Evolutionary conservation across 1,140 invertebrate genomes (phyloP).

Genomic region (Maniola jurtina): DNA sequence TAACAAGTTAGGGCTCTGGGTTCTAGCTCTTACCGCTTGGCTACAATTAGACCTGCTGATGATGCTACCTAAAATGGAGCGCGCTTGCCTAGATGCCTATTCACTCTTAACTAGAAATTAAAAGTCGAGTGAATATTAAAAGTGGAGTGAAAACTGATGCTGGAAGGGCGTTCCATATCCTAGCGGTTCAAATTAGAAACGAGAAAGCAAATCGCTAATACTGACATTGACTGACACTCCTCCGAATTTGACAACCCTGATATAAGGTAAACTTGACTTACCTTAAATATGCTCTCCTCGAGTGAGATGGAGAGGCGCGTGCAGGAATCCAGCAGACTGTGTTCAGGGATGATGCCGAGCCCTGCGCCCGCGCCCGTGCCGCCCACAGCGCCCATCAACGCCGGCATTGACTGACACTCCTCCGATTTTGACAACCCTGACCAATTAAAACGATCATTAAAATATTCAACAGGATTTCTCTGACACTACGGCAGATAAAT

Average conservation of each 20-base stretch:
- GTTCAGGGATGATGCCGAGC: constrained; percentile 90
- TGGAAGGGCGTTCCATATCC: no score
- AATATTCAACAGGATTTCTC: not conserved
- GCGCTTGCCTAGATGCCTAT: no score
- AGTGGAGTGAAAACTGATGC: no score
- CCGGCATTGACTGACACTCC: constrained; percentile 40
- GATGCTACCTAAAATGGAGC: no score
- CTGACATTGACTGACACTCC: constrained; percentile 39
- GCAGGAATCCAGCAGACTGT: constrained; percentile 90
- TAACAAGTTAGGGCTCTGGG: no score
- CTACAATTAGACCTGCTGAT: no score
- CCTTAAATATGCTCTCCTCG: constrained; percentile 92
- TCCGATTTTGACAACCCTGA: constrained; percentile 70
- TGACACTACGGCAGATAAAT: no score
- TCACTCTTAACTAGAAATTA: no score
- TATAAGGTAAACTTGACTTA: no score
- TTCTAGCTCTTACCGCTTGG: no score
- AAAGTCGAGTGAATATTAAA: no score
- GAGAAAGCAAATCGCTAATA: not conserved
- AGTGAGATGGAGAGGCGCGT: constrained; percentile 91
- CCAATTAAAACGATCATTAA: not conserved
- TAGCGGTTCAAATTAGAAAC: not conserved
- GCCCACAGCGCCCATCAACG: constrained; percentile 79
- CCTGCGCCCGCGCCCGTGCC: constrained; percentile 78
- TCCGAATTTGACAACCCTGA: constrained; percentile 70